Evolutionary conservation across 2,797 vertebrate species (phyloP), one percentile per base, ranked within the genome.

Genomic region (Sorex maritimensis): DNA sequence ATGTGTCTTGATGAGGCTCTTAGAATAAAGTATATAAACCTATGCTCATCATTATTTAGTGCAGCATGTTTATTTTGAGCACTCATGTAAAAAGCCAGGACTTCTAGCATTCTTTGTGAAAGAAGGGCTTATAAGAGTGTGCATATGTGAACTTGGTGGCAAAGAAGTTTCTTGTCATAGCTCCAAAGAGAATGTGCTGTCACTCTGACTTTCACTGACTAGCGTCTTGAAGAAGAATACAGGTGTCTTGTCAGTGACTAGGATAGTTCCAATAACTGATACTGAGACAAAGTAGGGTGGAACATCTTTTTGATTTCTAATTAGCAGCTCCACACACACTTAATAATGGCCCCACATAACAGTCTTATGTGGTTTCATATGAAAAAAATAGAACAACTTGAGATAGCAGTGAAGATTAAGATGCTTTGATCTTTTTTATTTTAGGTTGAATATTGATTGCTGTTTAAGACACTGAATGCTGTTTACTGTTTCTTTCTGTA

Each of bases 141-240:
- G 89, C 52, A 2, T 91, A 94, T 93, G 77, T 78, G 80, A 41
- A 77, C 82, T n/a, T 92, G 83, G 92, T 78, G 92, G 95, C 68
- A 26, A 79, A 75, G 95, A 91, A 92, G 89, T 86, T 84, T 86
- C 88, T 94, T 95, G 94, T 96, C 80, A 68, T 49, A 72, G 92
- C 74, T 93, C 69, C 19, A 2, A 44, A 79, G 83, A 68, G 92
- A 87, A 89, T 91, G 78, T 89, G 88, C 69, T 94, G 55, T 95
- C 93, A 89, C 71, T 93, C 67, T 86, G 85, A 86, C 34, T 61
- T 95, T 90, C 65, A 88, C 69, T 23, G 52, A 75, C 86, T 85
- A 84, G 86, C 91, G 88, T 96, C 44, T 78, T 95, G 93, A 92
- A 88, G 90, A 92, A 67, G 46, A 90, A 52, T 44, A 68, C 77